Conservation (phyloP, 2,888 invertebrate genomes). For the Pristionchus maxplancki region DNA sequence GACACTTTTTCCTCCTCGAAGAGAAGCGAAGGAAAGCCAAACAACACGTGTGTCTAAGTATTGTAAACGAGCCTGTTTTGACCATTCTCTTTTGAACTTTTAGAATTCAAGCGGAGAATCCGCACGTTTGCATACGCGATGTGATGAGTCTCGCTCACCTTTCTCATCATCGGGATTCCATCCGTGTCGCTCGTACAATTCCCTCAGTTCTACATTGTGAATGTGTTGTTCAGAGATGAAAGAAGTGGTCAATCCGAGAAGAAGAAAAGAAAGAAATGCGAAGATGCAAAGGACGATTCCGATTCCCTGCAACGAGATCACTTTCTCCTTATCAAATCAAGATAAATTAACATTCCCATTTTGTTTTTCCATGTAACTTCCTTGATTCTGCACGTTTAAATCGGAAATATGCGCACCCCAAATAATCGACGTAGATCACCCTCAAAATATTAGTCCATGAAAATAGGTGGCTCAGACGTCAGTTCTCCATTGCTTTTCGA, state of each 20-base stretch:
- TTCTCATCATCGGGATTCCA: constrained; percentile 28
- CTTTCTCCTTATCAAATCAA: neutral
- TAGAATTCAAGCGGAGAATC: neutral
- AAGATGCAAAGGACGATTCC: constrained; percentile 26
- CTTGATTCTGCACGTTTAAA: too few species aligned
- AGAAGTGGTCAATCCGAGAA: neutral
- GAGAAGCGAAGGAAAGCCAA: neutral
- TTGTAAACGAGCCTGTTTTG: neutral
- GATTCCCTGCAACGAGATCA: constrained; percentile 7
- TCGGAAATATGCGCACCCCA: too few species aligned
- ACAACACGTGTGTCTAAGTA: neutral
- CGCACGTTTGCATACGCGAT: neutral
- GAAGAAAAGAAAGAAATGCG: constrained; percentile 8
- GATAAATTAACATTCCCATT: neutral
- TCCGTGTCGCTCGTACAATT: constrained; percentile 14
- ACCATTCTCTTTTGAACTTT: neutral
- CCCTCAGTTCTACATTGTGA: neutral
- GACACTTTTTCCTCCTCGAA: neutral
- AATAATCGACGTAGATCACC: too few species aligned
- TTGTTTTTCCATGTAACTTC: too few species aligned
- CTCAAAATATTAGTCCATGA: neutral
- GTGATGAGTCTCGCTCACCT: neutral
- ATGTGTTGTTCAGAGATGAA: constrained; percentile 39
- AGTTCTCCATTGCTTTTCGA: neutral
- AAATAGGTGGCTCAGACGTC: neutral